Conservation (phyloP, 2,797 vertebrate genomes). For the Gallinago nigripennis region DNA sequence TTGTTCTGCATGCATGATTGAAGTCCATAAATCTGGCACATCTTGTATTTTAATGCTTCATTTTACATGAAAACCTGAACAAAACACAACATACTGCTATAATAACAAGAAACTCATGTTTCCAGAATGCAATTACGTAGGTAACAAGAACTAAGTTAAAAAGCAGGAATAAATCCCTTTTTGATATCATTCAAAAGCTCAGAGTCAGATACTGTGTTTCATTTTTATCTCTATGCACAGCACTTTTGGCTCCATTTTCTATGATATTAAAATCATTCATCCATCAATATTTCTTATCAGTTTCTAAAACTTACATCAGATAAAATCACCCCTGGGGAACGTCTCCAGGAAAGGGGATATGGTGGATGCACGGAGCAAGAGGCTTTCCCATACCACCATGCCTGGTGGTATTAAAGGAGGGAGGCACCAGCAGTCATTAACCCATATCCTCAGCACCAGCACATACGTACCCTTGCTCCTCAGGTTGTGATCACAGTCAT, state of each 20-base stretch:
- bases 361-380: neutral
- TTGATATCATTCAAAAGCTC: neutral
- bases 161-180: neutral
- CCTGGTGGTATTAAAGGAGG: fast-evolving
- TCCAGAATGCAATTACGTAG: neutral
- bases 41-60: neutral
- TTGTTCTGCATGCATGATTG: neutral
- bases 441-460: neutral
- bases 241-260: conserved; percentile 1
- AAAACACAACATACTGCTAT: neutral
- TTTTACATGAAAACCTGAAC: conserved; percentile 1
- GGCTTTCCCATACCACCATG: fast-evolving
- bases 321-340: neutral
- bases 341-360: neutral
- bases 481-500: neutral
- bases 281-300: neutral
- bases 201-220: neutral
- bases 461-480: neutral
- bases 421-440: neutral
- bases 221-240: neutral
- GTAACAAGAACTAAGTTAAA: conserved; percentile 5
- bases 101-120: conserved; percentile 1
- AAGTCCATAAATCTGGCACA: neutral
- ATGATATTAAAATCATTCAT: neutral
- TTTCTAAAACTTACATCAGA: neutral